Evolutionary conservation across 2,797 vertebrate species (phyloP), one percentile per base, ranked within the genome.

Genomic region (Spinibarbus caldwelli): DNA sequence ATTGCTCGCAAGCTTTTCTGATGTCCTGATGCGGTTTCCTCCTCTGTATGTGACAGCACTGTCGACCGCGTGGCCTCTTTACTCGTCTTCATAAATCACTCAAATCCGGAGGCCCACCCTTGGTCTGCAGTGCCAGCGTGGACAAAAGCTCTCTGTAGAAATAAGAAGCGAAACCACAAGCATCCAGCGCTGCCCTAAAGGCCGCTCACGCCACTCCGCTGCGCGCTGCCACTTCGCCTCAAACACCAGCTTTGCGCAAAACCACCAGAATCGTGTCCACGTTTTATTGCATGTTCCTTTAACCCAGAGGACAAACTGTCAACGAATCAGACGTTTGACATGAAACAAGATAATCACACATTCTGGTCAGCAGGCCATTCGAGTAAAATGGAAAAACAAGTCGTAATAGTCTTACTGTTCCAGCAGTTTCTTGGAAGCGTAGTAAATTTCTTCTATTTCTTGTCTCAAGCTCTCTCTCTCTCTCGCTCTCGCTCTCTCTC

Each of bases 371-470:
- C 87, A 68, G 89, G 77, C 77, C 23, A 29, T 90, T 86, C 77
- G 59, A 92, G 92, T 92, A 89, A 91, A 92, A 93, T 88, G 6
- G 29, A 66, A 88, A 77, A 86, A 88, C 89, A 90, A 90, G 83
- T 82, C 90, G 84, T 85, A 59, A 77, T 77, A 80, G 71, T 71
- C 83, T 88, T 90, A 87, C 17, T 90, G 75, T 93, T 94, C 90
- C 87, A 90, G 92, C 90, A 90, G 88, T 91, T 94, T 93, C 90
- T 91, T 91, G 92, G 90, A 93, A 94, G 87, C 34, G 91, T 82
- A 88, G 89, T 94, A 92, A 90, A 93, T 93, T 90, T 93, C 80
- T 89, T 76, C 49, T 70, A 41, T 68, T 31, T 47, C 31, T 76
- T 14, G 19, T 54, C 47, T 76, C 73, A 54, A 36, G 89, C 92